Evolutionary conservation across 2,888 invertebrate species (phyloP), one percentile per base, ranked within the genome.

Genomic region (Stramonita haemastoma): DNA sequence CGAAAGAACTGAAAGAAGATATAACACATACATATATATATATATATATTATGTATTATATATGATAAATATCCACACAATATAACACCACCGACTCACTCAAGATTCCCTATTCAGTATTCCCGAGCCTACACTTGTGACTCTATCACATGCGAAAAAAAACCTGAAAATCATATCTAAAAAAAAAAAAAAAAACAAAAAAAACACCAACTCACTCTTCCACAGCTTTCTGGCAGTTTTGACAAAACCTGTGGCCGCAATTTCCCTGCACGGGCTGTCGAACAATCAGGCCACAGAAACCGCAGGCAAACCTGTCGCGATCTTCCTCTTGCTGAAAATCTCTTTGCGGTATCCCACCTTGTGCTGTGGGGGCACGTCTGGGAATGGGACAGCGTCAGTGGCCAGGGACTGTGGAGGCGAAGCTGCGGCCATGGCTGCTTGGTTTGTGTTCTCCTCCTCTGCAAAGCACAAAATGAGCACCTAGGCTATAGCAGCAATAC

Each of bases 171-270:
- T n/a, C 15, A 17, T 57, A 57, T 17, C 15, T 57, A 8, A 57
- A 17, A 17, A 57, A 57, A 57, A 57, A 57, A 57, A 73, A 87
- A 8, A 77, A 5, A 26, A 6, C 22, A 8, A 29, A 36, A 60
- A n/a, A 17, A 22, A 13, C 29, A 19, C 73, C 11, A 0, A 73
- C 89, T 89, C 36, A 89, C 89, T 56, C 46, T 56, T 89, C 36
- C 6, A 90, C 87, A 8, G 87, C 88, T 70, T 91, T 89, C 36
- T 87, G 84, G 87, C 91, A 91, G 60, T 87, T 88, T 66, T 89
- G 90, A 90, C 95, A 95, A 88, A 94, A 94, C 79, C 95, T 89
- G 88, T 94, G 95, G 73, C 94, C 94, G 90, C 95, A 95, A 29
- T 88, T 90, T 34, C 92, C 91, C 87, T 94, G 94, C 32, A 93